Base-by-base conservation (phyloP, 2,113 vertebrate species). In the Melanerpes formicivorus region DNA sequence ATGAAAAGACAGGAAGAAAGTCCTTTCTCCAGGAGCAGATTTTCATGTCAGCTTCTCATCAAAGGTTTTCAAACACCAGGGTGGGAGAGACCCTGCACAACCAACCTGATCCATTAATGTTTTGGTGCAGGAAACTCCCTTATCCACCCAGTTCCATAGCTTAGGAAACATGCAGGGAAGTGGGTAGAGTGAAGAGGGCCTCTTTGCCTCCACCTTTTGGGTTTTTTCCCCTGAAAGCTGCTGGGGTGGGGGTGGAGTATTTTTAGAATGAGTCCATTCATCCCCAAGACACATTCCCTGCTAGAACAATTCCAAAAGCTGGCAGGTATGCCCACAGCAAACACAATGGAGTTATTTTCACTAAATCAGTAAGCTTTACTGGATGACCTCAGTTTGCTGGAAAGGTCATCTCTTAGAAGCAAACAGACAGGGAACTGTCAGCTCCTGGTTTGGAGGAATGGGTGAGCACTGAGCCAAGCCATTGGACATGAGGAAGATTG, bases 1-100 rank as follows among this genome's bases (percentile, higher is more conserved):
- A 22, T 30, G 19, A 19, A 69, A 86, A 81, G 44, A 76, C 82
- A 92, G 85, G 88, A 93, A 86, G 54, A 80, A 82, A 42, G 42
- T 5, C 18, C 40, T 74, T 90, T 56, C 87, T 83, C 63, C 79
- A 92, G 66, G 14, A 81, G 64, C 37, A 73, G 37, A 17, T 70
- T 71, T 62, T 65, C 27, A 4, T 1, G 7, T 22, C 0, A 0
- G 42, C 14, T 77, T 54, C 92, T 80, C n/a, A 15, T 1, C 0
- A 2, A 40, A 74, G 52, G 1, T 54, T 75, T 25, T 30, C 29
- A 75, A 18, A 81, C 9, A 37, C 17, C 25, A 89, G 52, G 8
- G 0, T 48, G 60, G 59, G 59, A 72, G 34, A 50, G 27, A 70
- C 23, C 10, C 67, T n/a, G 40, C 44, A 62, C 32, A 50, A 50